These are phyloP conservation scores for Dysmachus trigonus DNA, from an alignment of 2,888 invertebrate genomes.

Conservation along the genomic window DNA sequence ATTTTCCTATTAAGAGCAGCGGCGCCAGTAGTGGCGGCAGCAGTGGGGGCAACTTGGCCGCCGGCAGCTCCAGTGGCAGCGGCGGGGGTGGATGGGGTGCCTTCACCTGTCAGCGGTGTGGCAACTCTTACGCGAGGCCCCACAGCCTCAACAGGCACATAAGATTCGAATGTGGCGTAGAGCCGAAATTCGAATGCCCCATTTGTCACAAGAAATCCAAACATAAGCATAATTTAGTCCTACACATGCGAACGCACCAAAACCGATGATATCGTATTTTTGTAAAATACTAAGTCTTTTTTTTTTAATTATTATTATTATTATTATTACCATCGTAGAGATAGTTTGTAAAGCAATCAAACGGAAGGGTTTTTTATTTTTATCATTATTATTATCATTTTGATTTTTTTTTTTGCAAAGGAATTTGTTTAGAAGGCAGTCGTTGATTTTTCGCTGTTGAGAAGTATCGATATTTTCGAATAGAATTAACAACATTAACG, in stretches of 20 bases:
- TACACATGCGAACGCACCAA: slow-evolving; percentile 66
- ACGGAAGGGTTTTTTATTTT: not conserved
- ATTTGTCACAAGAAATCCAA: slow-evolving; percentile 70
- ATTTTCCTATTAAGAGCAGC: slow-evolving; percentile 43
- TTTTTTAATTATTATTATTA: too few species aligned
- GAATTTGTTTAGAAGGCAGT: not conserved
- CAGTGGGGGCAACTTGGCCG: slow-evolving; percentile 49
- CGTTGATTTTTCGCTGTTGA: not conserved
- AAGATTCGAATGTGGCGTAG: slow-evolving; percentile 70
- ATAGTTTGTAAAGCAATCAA: slow-evolving; percentile 48
- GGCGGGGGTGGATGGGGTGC: slow-evolving; percentile 57
- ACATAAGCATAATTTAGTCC: slow-evolving; percentile 65
- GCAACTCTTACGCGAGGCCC: slow-evolving; percentile 68
- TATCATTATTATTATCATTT: not conserved
- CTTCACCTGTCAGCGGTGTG: slow-evolving; percentile 68
- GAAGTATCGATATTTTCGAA: slow-evolving; percentile 35
- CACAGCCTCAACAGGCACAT: slow-evolving; percentile 69
- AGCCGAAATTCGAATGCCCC: slow-evolving; percentile 71
- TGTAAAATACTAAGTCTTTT: slow-evolving; percentile 28
- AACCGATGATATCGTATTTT: slow-evolving; percentile 63
- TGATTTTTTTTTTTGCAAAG: not conserved
- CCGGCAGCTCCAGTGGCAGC: slow-evolving; percentile 9
- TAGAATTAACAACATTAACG: slow-evolving; percentile 36
- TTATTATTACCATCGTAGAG: slow-evolving; percentile 54
- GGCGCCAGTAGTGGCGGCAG: slow-evolving; percentile 48